These are phyloP conservation scores for Telmatherina bonti DNA, from an alignment of 2,797 vertebrate species.

Conservation along the genomic window DNA sequence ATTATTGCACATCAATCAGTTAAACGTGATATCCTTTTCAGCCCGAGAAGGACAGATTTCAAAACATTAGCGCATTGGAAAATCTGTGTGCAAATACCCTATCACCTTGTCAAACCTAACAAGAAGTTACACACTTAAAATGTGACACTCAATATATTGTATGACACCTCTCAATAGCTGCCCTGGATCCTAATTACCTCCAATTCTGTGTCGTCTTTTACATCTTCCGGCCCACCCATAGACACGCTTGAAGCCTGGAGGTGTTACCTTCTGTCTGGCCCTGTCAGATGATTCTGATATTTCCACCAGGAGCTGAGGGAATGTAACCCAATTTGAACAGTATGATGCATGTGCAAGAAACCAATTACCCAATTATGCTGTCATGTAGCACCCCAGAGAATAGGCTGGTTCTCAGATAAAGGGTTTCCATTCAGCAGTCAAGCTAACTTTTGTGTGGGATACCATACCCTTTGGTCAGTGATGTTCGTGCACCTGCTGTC, in stretches of 20 bases:
- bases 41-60: neutral
- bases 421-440: conserved; percentile 66
- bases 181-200: conserved; percentile 64
- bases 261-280: conserved; percentile 70
- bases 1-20: neutral
- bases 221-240: conserved; percentile 33
- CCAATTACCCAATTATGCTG: conserved; percentile 85
- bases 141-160: conserved; percentile 25
- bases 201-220: conserved; percentile 46
- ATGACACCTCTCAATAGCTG: conserved; percentile 43
- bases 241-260: conserved; percentile 63
- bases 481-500: conserved; percentile 65
- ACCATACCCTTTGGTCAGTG: conserved; percentile 58
- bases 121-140: conserved; percentile 16
- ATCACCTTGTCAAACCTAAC: conserved; percentile 8
- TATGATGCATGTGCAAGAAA: conserved; percentile 83
- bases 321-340: conserved; percentile 81
- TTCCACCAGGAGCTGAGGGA: conserved; percentile 71
- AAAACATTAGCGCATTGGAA: neutral
- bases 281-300: conserved; percentile 76
- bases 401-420: conserved; percentile 72
- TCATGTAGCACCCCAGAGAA: conserved; percentile 81
- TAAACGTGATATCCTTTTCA: neutral
- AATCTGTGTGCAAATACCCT: neutral
- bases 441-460: conserved; percentile 59